These are phyloP conservation scores for Anthrax anthrax DNA, from an alignment of 2,888 invertebrate species.

Conservation along the genomic window DNA sequence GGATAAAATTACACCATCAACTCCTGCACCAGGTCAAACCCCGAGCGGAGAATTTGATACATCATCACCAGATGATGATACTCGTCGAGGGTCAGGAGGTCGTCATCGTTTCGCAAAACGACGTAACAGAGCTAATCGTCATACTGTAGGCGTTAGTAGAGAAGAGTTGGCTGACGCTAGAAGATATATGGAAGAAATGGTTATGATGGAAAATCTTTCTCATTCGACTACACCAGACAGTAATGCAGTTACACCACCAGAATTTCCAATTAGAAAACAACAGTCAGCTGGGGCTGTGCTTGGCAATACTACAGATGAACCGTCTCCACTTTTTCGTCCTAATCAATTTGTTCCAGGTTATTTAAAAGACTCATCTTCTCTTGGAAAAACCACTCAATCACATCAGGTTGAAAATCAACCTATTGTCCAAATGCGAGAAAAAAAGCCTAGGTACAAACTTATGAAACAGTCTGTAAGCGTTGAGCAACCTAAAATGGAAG, in stretches of 20 bases:
- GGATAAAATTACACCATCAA: conserved; percentile 22
- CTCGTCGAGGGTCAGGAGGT: conserved; percentile 24
- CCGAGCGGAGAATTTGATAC: conserved; percentile 15
- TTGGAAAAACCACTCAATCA: background rate
- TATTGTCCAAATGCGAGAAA: conserved; percentile 15
- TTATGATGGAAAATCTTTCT: conserved; percentile 31
- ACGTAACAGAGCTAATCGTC: conserved; percentile 50
- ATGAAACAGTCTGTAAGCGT: conserved; percentile 16
- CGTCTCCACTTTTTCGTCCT: conserved; percentile 23
- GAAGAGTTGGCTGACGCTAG: conserved; percentile 70
- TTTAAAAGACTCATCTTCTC: conserved; percentile 14
- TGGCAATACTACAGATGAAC: conserved; percentile 8
- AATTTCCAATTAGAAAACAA: conserved; percentile 33
- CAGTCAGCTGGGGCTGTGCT: conserved; percentile 35
- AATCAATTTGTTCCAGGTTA: conserved; percentile 27
- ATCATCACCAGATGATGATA: conserved; percentile 23
- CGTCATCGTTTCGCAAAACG: conserved; percentile 39
- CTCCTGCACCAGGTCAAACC: conserved; percentile 12
- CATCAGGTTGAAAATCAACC: background rate
- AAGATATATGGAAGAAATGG: conserved; percentile 53
- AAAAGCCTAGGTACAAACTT: conserved; percentile 13
- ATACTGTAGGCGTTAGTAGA: conserved; percentile 70
- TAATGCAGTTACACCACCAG: conserved; percentile 15
- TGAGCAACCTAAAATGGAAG: conserved; percentile 7
- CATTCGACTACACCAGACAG: conserved; percentile 20